Base-by-base conservation (phyloP, 2,797 vertebrate genomes). In the Anabacerthia variegaticeps region DNA sequence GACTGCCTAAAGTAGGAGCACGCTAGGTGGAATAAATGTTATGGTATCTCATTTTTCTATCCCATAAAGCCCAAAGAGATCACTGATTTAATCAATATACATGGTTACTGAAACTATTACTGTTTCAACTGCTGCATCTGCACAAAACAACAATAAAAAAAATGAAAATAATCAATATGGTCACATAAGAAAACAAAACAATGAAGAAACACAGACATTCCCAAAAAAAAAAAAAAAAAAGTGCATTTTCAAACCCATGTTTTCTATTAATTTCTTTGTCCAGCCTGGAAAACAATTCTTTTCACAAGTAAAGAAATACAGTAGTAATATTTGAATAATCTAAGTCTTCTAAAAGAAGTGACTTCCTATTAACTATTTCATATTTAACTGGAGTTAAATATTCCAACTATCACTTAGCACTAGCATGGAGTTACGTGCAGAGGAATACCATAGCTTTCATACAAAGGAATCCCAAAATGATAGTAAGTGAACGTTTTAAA, bases 361-460 rank as follows among this genome's bases (percentile, higher is more conserved):
- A 74, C 77, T 91, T 85, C 83, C 69, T 68, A 78, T n/a, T 59
- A 95, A 83, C 88, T 87, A 61, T 72, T 93, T 79, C 88, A 83
- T 2, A 14, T 88, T 79, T 48, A 48, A 48, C 46, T 13, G 66
- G 63, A 84, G 54, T 93, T 91, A 93, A 85, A 56, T 90, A 94
- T 87, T 74, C 59, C 32, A 30, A 61, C n/a, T 14, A 14, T 34
- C 67, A 61, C 34, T 23, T 41, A 56, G 62, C 43, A 56, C 14
- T 58, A 81, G 17, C 20, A 11, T 28, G 21, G 17, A 6, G 10
- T 12, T 61, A 46, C 1, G 19, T 49, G 61, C 22, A 67, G 12
- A 10, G 36, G 32, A 75, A 75, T 36, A 17, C 21, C 6, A 22
- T 10, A 41, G 19, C 48, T 48, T 80, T 49, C 18, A 32, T 5